Conservation (phyloP, 2,113 vertebrate genomes). For the Ptyas mucosa region DNA sequence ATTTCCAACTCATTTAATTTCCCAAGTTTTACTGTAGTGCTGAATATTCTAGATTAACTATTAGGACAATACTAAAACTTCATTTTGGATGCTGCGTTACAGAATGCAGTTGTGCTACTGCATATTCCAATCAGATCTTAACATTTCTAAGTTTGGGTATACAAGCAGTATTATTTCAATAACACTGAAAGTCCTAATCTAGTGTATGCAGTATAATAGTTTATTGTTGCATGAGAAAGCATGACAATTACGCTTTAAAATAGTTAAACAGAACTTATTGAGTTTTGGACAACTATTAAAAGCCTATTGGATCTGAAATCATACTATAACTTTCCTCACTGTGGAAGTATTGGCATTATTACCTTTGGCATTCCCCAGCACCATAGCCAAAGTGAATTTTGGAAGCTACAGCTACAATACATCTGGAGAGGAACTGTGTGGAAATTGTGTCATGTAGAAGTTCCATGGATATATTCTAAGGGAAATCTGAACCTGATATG, state of each 20-base stretch:
- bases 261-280: neutral
- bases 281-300: neutral
- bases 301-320: neutral
- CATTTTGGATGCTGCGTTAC: neutral
- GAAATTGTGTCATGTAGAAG: too few relatives aligned
- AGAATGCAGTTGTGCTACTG: constrained; percentile 27
- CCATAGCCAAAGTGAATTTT: neutral
- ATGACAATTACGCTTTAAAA: neutral
- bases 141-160: constrained; percentile 45
- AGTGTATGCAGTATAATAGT: neutral
- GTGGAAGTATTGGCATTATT: neutral
- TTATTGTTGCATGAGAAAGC: neutral
- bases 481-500: neutral
- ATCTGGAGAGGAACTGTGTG: neutral
- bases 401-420: neutral
- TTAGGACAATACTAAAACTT: constrained; percentile 13
- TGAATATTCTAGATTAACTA: constrained; percentile 45
- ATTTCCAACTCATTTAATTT: constrained; percentile 22
- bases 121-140: constrained; percentile 72
- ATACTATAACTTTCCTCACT: neutral
- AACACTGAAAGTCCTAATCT: neutral
- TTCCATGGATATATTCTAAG: neutral
- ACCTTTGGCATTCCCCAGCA: neutral
- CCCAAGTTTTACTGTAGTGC: constrained; percentile 14
- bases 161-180: neutral